These are phyloP conservation scores for Pseudocheirus occidentalis DNA, from an alignment of 2,797 vertebrate species.

Conservation along the genomic window DNA sequence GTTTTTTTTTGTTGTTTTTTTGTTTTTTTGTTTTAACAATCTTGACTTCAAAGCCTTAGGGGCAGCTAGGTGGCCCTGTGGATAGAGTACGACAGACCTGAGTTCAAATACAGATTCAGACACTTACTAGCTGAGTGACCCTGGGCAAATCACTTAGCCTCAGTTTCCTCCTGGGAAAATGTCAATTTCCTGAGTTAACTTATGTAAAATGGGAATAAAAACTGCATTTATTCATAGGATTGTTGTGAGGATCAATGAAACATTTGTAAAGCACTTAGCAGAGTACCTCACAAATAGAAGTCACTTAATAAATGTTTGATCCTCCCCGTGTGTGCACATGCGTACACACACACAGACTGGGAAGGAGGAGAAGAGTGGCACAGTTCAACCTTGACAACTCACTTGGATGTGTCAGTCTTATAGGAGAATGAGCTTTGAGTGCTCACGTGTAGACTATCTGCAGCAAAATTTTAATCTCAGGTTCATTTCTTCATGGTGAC, in stretches of 20 bases:
- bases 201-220: not conserved
- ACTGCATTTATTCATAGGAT: not conserved
- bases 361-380: not conserved
- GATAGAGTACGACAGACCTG: not conserved
- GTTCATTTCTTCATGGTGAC: not conserved
- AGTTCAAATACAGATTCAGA: not conserved
- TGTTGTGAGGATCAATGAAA: not conserved
- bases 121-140: not conserved
- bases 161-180: not conserved
- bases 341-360: not conserved
- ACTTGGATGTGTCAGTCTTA: not conserved
- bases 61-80: not conserved
- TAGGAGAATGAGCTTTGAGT: not conserved
- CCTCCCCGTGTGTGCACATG: too few species aligned
- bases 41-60: not conserved
- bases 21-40: slow-evolving; percentile 14
- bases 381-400: not conserved
- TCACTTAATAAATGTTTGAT: not conserved
- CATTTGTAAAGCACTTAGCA: not conserved
- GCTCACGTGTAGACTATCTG: not conserved
- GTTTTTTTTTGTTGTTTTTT: too few species aligned
- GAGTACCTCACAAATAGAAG: not conserved
- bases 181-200: not conserved
- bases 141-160: not conserved
- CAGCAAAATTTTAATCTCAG: not conserved